These are phyloP conservation scores for Typhlichthys eigenmanni DNA, from an alignment of 2,797 vertebrate species.

Conservation along the genomic window DNA sequence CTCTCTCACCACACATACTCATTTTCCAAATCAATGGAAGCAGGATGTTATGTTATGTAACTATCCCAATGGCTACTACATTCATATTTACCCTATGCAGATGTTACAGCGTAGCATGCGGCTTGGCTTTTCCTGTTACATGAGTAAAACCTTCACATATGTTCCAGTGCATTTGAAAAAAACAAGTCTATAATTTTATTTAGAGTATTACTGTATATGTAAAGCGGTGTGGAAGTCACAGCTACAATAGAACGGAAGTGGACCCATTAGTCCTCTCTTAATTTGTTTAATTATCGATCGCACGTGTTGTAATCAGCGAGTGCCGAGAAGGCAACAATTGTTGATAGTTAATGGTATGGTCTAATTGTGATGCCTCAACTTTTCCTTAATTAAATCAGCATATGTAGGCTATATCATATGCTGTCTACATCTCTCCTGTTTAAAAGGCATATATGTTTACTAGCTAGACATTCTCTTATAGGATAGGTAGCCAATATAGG, in stretches of 20 bases:
- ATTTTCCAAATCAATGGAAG: no score
- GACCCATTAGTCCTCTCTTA: constrained; percentile 55
- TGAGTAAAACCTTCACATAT: no score
- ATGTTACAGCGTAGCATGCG: no score
- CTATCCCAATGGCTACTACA: no score
- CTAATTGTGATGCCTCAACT: constrained; percentile 55
- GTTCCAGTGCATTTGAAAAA: neutral
- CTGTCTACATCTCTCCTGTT: no score
- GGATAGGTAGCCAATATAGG: no score
- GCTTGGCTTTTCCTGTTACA: no score
- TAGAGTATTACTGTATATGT: constrained; percentile 13
- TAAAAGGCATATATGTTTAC: no score
- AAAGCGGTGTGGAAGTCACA: constrained; percentile 11
- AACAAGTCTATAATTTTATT: constrained; percentile 4
- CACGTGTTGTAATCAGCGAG: constrained; percentile 66
- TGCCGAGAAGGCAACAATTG: constrained; percentile 39
- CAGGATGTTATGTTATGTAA: no score
- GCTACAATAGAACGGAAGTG: constrained; percentile 47
- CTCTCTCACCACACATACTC: neutral
- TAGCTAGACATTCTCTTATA: no score
- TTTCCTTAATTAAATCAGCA: constrained; percentile 47
- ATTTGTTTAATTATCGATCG: constrained; percentile 77
- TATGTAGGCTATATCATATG: constrained; percentile 15
- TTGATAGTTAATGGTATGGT: constrained; percentile 56
- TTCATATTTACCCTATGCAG: no score